These are phyloP conservation scores for Phaonia tiefii DNA, from an alignment of 2,888 invertebrate genomes.

Conservation along the genomic window DNA sequence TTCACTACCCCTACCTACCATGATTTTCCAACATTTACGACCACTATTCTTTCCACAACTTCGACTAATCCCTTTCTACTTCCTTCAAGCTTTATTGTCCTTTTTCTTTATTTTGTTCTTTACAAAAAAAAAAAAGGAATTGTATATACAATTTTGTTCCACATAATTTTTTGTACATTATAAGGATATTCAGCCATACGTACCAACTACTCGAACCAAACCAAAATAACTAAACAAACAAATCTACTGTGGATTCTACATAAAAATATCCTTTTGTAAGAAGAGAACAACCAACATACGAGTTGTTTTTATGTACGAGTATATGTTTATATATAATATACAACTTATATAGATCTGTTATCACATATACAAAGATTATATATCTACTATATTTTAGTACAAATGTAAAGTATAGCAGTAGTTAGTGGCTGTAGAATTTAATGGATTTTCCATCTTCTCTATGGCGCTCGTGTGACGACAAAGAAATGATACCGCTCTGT, in stretches of 20 bases:
- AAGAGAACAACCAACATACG: conserved; percentile 4
- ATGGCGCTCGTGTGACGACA: conserved; percentile 7
- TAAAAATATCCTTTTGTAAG: too few species aligned
- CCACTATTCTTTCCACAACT: neutral
- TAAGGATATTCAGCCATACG: conserved; percentile 19
- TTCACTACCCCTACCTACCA: neutral
- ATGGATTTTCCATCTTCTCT: conserved; percentile 20
- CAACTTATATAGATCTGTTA: too few species aligned
- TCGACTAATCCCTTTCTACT: conserved; percentile 9
- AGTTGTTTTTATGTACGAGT: conserved; percentile 25
- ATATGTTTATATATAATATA: too few species aligned
- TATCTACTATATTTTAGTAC: neutral
- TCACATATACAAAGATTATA: conserved; percentile 11
- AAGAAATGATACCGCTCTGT: neutral
- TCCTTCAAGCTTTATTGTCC: conserved; percentile 21
- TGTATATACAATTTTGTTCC: conserved; percentile 31
- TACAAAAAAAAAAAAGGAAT: neutral
- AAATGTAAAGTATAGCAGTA: conserved; percentile 28
- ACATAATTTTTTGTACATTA: conserved; percentile 39
- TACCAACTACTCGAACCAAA: neutral
- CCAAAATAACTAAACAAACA: neutral
- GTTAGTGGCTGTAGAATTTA: conserved; percentile 40
- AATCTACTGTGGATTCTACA: neutral
- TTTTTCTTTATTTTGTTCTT: neutral
- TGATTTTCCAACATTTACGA: too few species aligned